Conservation (phyloP, 2,888 invertebrate species). For the Luperina nickerlii region DNA sequence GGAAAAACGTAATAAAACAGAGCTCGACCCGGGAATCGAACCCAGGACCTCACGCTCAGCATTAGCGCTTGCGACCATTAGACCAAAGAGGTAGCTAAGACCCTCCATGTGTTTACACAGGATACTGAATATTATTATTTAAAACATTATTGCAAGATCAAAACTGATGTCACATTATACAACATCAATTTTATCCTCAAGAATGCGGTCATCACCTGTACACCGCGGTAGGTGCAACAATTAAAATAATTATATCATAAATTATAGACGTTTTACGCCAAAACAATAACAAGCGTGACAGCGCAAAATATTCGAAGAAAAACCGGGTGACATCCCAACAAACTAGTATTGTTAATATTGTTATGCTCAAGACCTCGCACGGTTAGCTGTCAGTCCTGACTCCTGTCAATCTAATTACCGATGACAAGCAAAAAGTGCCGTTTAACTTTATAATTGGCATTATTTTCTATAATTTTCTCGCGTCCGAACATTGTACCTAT, state of each 20-base stretch:
- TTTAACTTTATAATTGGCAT: slow-evolving; percentile 59
- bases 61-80: not conserved
- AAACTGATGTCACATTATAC: slow-evolving; percentile 27
- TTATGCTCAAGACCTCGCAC: slow-evolving; percentile 22
- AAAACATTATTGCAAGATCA: slow-evolving; percentile 3
- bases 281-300: slow-evolving; percentile 35
- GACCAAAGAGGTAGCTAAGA: not conserved
- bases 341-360: slow-evolving; percentile 33
- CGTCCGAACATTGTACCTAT: slow-evolving; percentile 52
- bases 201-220: slow-evolving; percentile 47
- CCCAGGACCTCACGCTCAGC: not conserved
- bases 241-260: slow-evolving; percentile 59
- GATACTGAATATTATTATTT: not conserved
- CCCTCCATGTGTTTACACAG: not conserved
- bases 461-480: slow-evolving; percentile 60
- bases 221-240: slow-evolving; percentile 50
- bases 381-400: slow-evolving; percentile 30
- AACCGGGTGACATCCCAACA: slow-evolving; percentile 31
- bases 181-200: not conserved
- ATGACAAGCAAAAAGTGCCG: slow-evolving; percentile 40
- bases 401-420: slow-evolving; percentile 58
- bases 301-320: slow-evolving; percentile 35
- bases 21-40: not conserved
- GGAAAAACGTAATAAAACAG: not conserved
- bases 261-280: slow-evolving; percentile 44